phyloP scores from a whole-genome alignment of 2,888 invertebrate genomes.

The Deroplatys truncata region DNA sequence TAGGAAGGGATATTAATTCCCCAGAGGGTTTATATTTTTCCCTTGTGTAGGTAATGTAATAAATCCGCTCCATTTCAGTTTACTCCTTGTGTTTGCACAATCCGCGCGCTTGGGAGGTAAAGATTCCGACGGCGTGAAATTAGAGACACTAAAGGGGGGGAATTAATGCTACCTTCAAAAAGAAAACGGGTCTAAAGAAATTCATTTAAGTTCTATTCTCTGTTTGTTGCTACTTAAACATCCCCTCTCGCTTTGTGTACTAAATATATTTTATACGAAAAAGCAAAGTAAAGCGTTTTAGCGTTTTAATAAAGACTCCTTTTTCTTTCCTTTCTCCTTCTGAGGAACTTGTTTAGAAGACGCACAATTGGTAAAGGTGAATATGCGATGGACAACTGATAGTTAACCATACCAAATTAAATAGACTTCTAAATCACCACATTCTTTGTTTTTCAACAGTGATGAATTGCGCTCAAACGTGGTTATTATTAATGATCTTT shows the following conservation, averaged over 20 bases:
- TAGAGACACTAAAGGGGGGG: background rate
- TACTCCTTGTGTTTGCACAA: background rate
- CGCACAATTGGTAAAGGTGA: too few relatives aligned
- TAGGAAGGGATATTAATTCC: background rate
- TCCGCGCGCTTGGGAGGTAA: background rate
- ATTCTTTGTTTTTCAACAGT: too few relatives aligned
- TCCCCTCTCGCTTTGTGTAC: background rate
- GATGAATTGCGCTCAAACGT: too few relatives aligned
- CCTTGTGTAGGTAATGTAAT: background rate
- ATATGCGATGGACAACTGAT: too few relatives aligned
- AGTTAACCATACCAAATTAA: too few relatives aligned
- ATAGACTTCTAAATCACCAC: too few relatives aligned
- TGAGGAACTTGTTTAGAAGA: background rate
- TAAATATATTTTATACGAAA: background rate
- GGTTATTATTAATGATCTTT: too few relatives aligned
- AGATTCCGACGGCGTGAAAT: background rate
- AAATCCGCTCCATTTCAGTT: background rate
- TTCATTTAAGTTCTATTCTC: background rate
- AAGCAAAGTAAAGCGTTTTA: background rate
- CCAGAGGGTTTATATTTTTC: background rate
- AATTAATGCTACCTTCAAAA: background rate
- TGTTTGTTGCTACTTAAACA: background rate
- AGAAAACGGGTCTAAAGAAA: background rate
- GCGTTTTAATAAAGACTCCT: background rate
- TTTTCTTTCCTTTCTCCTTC: background rate